Percentiles rank a stretch among this genome's conserved stretches.
Evolutionary conservation across 2,888 invertebrate species (phyloP).

Genomic region (Bimastos eiseni): DNA sequence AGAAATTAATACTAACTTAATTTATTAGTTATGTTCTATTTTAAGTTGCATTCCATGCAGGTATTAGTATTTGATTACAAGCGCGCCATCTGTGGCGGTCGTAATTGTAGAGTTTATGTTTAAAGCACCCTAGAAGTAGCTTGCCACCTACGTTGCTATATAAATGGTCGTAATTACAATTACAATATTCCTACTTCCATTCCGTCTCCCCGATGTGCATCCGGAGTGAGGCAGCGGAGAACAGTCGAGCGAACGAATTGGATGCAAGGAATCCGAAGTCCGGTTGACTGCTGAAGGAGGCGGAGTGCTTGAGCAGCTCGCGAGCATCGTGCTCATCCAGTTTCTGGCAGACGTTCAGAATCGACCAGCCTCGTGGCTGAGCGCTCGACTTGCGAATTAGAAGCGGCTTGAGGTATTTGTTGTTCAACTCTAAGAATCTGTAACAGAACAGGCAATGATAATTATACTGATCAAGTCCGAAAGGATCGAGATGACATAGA

Average conservation of each 20-base stretch:
- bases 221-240: not conserved
- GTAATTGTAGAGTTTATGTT: too few relatives aligned
- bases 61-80: too few relatives aligned
- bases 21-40: too few relatives aligned
- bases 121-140: too few relatives aligned
- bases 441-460: not conserved
- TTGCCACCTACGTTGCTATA: too few relatives aligned
- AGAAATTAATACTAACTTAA: too few relatives aligned
- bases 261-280: not conserved
- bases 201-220: not conserved
- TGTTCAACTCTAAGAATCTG: slow-evolving; percentile 90
- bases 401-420: slow-evolving; percentile 86
- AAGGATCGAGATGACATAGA: not conserved
- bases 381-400: slow-evolving; percentile 76
- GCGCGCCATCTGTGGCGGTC: too few relatives aligned
- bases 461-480: not conserved
- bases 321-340: slow-evolving; percentile 79
- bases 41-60: too few relatives aligned
- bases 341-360: slow-evolving; percentile 42
- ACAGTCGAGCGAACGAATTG: not conserved
- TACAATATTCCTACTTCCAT: slow-evolving; percentile 28
- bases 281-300: slow-evolving; percentile 17
- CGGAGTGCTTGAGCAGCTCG: slow-evolving; percentile 15
- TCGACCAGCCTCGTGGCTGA: slow-evolving; percentile 36
- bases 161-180: too few relatives aligned